These are phyloP conservation scores for Oreochromis niloticus DNA, from an alignment of 2,113 vertebrate species.

Conservation along the genomic window DNA sequence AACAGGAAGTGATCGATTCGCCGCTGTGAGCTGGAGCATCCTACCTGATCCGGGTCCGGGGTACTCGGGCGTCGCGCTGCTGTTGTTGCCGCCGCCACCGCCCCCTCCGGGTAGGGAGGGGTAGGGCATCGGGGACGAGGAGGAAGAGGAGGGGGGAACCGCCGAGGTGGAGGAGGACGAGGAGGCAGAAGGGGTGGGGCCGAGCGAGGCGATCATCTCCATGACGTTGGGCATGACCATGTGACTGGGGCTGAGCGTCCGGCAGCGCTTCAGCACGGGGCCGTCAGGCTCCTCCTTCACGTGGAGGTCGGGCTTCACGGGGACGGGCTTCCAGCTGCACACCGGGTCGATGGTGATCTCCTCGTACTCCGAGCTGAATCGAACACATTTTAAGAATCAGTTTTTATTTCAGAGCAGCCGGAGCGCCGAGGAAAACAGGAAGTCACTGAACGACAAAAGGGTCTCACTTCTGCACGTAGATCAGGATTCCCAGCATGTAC, in stretches of 20 bases:
- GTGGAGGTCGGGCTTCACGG: conserved; percentile 84
- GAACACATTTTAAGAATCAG: background rate
- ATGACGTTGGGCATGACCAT: conserved; percentile 92
- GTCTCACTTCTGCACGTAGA: conserved; percentile 90
- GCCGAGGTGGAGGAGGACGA: conserved; percentile 71
- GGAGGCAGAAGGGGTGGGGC: conserved; percentile 74
- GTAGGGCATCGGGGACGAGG: conserved; percentile 74
- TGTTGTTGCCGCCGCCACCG: conserved; percentile 16
- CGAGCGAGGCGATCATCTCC: conserved; percentile 91
- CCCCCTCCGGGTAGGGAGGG: conserved; percentile 55
- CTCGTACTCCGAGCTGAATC: conserved; percentile 82
- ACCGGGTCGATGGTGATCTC: conserved; percentile 93
- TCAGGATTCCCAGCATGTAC: conserved; percentile 92
- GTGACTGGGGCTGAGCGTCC: conserved; percentile 85
- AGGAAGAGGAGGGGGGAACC: conserved; percentile 61
- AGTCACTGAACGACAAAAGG: background rate
- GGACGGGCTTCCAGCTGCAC: conserved; percentile 92
- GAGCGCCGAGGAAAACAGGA: background rate
- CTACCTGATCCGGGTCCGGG: conserved; percentile 69
- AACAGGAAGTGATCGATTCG: background rate
- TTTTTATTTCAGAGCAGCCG: background rate
- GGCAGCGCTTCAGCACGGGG: conserved; percentile 83
- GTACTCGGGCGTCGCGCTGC: conserved; percentile 67
- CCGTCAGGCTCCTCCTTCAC: conserved; percentile 89
- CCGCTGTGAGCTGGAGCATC: background rate